Conservation (phyloP, 1,140 invertebrate species). For the Drosophila jambulina region DNA sequence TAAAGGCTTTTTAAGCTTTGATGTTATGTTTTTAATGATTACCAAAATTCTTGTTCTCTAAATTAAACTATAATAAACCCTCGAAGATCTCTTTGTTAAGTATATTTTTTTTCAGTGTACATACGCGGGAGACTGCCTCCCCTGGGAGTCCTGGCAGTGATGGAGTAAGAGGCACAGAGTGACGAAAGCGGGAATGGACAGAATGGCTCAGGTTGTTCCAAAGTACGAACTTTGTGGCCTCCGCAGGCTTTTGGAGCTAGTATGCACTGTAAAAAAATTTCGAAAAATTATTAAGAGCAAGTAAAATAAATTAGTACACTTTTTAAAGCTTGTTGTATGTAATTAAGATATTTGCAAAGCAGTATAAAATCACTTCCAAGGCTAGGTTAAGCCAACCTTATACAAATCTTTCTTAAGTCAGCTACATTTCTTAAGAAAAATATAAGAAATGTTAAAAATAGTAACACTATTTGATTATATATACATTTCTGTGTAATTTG, state of each 20-base stretch:
- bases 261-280: not conserved
- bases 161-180: not conserved
- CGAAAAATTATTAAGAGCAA: rapidly evolving
- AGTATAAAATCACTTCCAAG: not conserved
- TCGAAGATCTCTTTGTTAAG: rapidly evolving
- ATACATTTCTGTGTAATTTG: too few relatives aligned
- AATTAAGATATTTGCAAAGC: not conserved
- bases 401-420: too few relatives aligned
- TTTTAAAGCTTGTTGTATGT: not conserved
- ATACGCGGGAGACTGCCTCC: not conserved
- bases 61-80: not conserved
- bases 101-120: not conserved
- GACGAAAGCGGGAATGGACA: conserved; percentile 17
- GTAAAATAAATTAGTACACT: not conserved
- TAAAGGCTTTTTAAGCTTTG: too few relatives aligned
- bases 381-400: too few relatives aligned
- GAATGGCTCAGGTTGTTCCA: conserved; percentile 42
- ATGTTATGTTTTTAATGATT: not conserved
- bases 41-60: not conserved
- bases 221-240: conserved; percentile 61
- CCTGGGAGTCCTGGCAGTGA: not conserved
- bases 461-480: too few relatives aligned
- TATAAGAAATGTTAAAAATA: too few relatives aligned
- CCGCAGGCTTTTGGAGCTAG: conserved; percentile 1
- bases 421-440: too few relatives aligned